phyloP scores from a whole-genome alignment of 2,113 vertebrate species.

The Emydocephalus ijimae region DNA sequence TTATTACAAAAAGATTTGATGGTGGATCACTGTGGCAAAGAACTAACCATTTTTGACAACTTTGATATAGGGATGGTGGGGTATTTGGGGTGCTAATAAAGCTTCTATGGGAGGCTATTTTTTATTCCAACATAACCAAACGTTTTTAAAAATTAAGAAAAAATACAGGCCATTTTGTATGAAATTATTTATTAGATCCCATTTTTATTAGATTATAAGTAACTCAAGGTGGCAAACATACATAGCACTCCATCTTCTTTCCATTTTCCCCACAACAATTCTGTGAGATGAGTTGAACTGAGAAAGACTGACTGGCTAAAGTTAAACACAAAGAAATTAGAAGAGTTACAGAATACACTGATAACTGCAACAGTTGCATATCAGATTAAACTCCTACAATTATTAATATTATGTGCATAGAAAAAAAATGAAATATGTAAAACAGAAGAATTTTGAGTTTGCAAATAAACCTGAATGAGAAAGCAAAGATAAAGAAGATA shows the following conservation, averaged over 20 bases:
- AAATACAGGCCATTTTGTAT: background rate
- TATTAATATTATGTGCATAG: too few relatives aligned
- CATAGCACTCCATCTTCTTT: background rate
- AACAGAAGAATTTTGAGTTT: too few relatives aligned
- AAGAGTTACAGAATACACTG: too few relatives aligned
- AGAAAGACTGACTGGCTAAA: too few relatives aligned
- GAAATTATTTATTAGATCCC: background rate
- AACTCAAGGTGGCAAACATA: background rate
- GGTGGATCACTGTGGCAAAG: background rate
- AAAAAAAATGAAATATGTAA: too few relatives aligned
- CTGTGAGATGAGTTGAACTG: too few relatives aligned
- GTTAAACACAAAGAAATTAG: too few relatives aligned
- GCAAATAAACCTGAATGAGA: too few relatives aligned
- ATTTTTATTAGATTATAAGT: background rate
- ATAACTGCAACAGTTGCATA: too few relatives aligned
- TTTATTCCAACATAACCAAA: background rate
- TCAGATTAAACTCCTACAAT: too few relatives aligned
- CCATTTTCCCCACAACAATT: background rate
- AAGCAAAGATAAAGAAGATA: too few relatives aligned
- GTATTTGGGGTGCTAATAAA: background rate
- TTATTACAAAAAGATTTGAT: background rate
- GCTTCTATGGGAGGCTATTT: background rate
- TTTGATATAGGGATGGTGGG: background rate
- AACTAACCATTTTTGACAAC: background rate
- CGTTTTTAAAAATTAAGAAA: background rate